These are phyloP conservation scores for Chorisops tibialis DNA, from an alignment of 2,888 invertebrate species.

Conservation along the genomic window DNA sequence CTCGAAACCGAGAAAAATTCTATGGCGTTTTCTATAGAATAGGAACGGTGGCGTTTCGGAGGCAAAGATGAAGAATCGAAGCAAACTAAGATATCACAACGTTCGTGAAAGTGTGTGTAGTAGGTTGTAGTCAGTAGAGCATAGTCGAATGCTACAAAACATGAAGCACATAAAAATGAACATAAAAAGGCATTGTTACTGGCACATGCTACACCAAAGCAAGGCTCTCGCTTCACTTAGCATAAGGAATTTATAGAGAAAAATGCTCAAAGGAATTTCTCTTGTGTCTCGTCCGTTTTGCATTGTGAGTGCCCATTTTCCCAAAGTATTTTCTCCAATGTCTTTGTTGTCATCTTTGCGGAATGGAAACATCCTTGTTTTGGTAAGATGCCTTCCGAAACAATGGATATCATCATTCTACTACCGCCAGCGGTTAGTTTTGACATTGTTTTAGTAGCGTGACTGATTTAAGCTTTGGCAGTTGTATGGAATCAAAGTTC, in stretches of 20 bases:
- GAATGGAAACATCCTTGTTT: not conserved
- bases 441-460: too few species aligned
- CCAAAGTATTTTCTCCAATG: not conserved
- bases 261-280: constrained; percentile 14
- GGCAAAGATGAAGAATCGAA: too few species aligned
- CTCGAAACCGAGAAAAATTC: not conserved
- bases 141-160: not conserved
- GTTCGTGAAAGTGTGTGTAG: not conserved
- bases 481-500: too few species aligned
- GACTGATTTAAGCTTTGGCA: too few species aligned
- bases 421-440: too few species aligned
- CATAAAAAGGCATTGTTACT: constrained; percentile 16
- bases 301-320: too few species aligned
- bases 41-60: not conserved
- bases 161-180: constrained; percentile 4
- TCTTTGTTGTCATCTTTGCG: not conserved
- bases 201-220: constrained; percentile 15
- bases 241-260: constrained; percentile 4
- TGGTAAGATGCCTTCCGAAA: not conserved
- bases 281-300: too few species aligned
- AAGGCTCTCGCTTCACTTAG: constrained; percentile 7
- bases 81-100: not conserved
- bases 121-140: not conserved
- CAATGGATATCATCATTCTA: too few species aligned
- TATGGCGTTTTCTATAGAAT: not conserved